These are phyloP conservation scores for Planiliza haematocheilus DNA, from an alignment of 2,113 vertebrate genomes.

Conservation along the genomic window DNA sequence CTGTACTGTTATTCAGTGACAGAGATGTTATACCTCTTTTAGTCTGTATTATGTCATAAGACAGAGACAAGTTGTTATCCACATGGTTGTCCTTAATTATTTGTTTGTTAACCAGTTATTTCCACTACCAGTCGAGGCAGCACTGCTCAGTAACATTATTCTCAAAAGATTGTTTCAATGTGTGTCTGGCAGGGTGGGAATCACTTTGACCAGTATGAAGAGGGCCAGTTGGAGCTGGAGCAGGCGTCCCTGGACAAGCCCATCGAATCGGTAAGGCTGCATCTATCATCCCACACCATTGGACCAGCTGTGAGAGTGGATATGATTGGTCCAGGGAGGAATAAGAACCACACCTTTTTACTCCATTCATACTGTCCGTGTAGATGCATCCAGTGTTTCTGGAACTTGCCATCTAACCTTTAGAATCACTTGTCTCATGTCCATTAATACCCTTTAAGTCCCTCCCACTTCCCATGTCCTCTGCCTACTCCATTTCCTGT, in stretches of 20 bases:
- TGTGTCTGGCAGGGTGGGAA: slow-evolving; percentile 92
- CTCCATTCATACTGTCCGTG: slow-evolving; percentile 63
- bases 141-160: background rate
- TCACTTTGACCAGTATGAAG: slow-evolving; percentile 99
- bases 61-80: no score
- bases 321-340: slow-evolving; percentile 86
- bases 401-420: slow-evolving; percentile 65
- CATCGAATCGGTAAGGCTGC: slow-evolving; percentile 98
- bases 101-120: no score
- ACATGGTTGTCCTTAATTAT: no score
- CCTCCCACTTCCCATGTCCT: slow-evolving; percentile 62
- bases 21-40: background rate
- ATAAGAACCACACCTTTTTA: slow-evolving; percentile 71
- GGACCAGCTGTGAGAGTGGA: slow-evolving; percentile 84
- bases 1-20: slow-evolving; percentile 1
- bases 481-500: slow-evolving; percentile 70
- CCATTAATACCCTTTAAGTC: slow-evolving; percentile 68
- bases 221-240: slow-evolving; percentile 98
- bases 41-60: no score
- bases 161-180: slow-evolving; percentile 23
- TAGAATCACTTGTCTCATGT: slow-evolving; percentile 72
- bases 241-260: slow-evolving; percentile 99
- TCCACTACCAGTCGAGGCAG: no score
- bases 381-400: slow-evolving; percentile 73
- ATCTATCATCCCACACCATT: slow-evolving; percentile 71